These are phyloP conservation scores for Sympetrum striolatum DNA, from an alignment of 2,888 invertebrate genomes.

Conservation along the genomic window DNA sequence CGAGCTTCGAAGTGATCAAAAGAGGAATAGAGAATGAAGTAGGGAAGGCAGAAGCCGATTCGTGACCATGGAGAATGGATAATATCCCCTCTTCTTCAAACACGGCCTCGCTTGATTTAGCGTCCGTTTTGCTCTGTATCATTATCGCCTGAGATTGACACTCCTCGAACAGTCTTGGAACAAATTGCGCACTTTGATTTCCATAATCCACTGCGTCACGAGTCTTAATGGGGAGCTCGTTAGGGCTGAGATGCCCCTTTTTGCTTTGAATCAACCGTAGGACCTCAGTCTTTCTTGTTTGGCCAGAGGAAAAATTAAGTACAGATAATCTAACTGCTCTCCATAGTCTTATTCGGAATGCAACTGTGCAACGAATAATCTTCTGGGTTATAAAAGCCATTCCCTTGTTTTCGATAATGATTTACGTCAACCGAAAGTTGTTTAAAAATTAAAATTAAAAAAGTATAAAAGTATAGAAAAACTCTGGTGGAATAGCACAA, in stretches of 20 bases:
- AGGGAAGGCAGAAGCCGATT: background rate
- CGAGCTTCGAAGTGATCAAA: background rate
- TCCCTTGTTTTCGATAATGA: too few species aligned
- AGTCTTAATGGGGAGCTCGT: background rate
- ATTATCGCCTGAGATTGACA: background rate
- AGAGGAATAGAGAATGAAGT: background rate
- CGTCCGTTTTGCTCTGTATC: background rate
- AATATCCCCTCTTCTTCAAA: background rate
- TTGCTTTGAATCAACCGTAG: too few species aligned
- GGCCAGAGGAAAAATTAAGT: too few species aligned
- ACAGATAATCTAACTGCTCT: too few species aligned
- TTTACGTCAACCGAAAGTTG: too few species aligned
- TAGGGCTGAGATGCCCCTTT: background rate
- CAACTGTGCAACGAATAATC: too few species aligned
- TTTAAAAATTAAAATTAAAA: too few species aligned
- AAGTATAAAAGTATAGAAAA: too few species aligned
- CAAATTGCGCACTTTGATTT: background rate
- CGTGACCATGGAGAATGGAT: constrained; percentile 22
- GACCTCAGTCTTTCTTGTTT: too few species aligned
- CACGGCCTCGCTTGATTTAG: background rate
- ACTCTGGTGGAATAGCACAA: too few species aligned
- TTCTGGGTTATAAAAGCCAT: too few species aligned
- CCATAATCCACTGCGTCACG: background rate
- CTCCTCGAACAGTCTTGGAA: background rate
- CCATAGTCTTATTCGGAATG: too few species aligned